These are phyloP conservation scores for Xiphydria camelus DNA, from an alignment of 2,888 invertebrate species.

Conservation along the genomic window DNA sequence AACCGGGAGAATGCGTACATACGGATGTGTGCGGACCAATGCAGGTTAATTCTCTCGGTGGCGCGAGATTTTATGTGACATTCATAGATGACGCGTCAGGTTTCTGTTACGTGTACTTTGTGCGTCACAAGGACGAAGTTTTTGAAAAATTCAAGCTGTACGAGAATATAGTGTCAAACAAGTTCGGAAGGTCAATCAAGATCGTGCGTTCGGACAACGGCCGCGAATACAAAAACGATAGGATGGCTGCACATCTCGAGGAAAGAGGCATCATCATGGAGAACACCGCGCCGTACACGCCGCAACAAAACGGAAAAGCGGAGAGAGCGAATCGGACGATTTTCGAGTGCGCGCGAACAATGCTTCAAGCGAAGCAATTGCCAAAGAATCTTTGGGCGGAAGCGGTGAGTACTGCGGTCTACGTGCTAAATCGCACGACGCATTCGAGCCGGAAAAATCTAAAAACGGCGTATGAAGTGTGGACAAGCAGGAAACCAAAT, in stretches of 20 bases:
- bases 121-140: slow-evolving; percentile 28
- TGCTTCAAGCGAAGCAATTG: slow-evolving; percentile 12
- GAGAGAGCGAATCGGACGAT: slow-evolving; percentile 21
- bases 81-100: slow-evolving; percentile 23
- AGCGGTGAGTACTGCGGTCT: slow-evolving; percentile 21
- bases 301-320: slow-evolving; percentile 21
- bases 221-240: too few species aligned
- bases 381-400: slow-evolving; percentile 23
- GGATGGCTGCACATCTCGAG: too few species aligned
- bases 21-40: slow-evolving; percentile 17
- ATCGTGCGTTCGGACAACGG: slow-evolving; percentile 24
- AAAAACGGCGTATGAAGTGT: slow-evolving; percentile 26
- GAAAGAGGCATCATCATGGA: slow-evolving; percentile 20
- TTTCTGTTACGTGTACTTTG: slow-evolving; percentile 22
- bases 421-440: slow-evolving; percentile 10
- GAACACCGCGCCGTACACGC: slow-evolving; percentile 19
- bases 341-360: slow-evolving; percentile 15
- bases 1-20: slow-evolving; percentile 12
- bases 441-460: not conserved
- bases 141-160: slow-evolving; percentile 25
- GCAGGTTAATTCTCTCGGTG: slow-evolving; percentile 16
- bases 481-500: slow-evolving; percentile 24
- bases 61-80: slow-evolving; percentile 19
- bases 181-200: slow-evolving; percentile 17
- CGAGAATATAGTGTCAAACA: slow-evolving; percentile 14